Conservation (phyloP, 2,888 invertebrate species). For the Brachynemurus nebulosus region DNA sequence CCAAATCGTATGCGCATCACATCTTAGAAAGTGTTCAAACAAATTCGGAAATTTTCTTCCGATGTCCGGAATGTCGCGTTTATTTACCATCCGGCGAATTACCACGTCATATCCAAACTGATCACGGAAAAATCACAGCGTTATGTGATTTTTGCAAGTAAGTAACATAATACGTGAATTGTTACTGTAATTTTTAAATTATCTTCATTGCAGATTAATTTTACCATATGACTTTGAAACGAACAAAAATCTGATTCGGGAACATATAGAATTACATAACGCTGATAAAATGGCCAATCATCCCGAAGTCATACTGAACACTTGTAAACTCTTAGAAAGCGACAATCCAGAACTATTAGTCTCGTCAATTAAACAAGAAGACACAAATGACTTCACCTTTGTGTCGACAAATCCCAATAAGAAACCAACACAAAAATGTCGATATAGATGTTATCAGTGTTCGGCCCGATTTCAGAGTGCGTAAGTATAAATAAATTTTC, state of each 20-base stretch:
- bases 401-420: background rate
- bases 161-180: background rate
- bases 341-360: background rate
- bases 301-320: constrained; percentile 6
- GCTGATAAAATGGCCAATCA: background rate
- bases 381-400: background rate
- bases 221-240: constrained; percentile 7
- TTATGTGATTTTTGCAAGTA: constrained; percentile 8
- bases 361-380: background rate
- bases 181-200: background rate
- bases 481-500: background rate
- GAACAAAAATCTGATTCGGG: constrained; percentile 3
- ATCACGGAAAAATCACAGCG: constrained; percentile 4
- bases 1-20: constrained; percentile 5
- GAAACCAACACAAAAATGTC: background rate
- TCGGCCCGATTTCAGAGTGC: background rate
- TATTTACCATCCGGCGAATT: constrained; percentile 1
- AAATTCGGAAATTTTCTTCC: constrained; percentile 2
- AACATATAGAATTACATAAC: constrained; percentile 5
- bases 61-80: constrained; percentile 6
- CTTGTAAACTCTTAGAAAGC: constrained; percentile 3
- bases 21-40: constrained; percentile 5
- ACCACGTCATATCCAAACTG: background rate
- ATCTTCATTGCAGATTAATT: constrained; percentile 5
- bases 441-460: background rate